A percentile compares a stretch with the other conserved stretches of the same genome.
Conservation (phyloP, 1,140 invertebrate genomes). For the Penaeus japonicus region DNA sequence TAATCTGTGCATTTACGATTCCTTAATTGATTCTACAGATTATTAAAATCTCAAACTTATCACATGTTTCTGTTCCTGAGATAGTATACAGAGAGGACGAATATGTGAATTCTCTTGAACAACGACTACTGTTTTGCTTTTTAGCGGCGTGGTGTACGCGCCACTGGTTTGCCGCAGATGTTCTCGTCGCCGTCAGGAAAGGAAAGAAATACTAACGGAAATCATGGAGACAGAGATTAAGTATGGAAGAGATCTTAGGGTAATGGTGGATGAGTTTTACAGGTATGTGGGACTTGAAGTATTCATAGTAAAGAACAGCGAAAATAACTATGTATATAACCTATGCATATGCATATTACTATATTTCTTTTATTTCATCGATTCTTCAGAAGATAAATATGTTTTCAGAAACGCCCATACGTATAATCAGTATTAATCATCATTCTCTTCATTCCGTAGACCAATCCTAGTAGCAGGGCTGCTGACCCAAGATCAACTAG, state of each 20-base stretch:
- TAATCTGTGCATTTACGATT: no score
- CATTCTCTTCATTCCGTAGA: not conserved
- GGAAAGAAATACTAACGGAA: constrained; percentile 94
- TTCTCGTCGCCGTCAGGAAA: constrained; percentile 83
- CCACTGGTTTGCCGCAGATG: constrained; percentile 87
- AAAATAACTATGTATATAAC: no score
- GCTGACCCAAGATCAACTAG: constrained; percentile 71
- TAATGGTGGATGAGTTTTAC: constrained; percentile 93
- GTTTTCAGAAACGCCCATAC: no score
- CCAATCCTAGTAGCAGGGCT: constrained; percentile 79
- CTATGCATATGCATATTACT: no score
- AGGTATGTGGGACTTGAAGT: constrained; percentile 75
- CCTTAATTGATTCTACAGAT: no score
- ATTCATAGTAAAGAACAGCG: no score
- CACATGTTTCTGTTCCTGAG: not conserved
- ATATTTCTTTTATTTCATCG: no score
- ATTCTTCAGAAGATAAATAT: no score
- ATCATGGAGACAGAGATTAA: constrained; percentile 96
- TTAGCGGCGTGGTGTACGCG: constrained; percentile 75
- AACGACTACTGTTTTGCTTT: not conserved
- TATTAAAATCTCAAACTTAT: no score
- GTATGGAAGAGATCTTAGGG: constrained; percentile 89
- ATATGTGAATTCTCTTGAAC: not conserved
- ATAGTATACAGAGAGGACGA: constrained; percentile 3
- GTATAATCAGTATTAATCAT: no score